Evolutionary conservation across 2,113 vertebrate species (phyloP), one percentile per base, ranked within the genome.

Genomic region (Carassius gibelio): DNA sequence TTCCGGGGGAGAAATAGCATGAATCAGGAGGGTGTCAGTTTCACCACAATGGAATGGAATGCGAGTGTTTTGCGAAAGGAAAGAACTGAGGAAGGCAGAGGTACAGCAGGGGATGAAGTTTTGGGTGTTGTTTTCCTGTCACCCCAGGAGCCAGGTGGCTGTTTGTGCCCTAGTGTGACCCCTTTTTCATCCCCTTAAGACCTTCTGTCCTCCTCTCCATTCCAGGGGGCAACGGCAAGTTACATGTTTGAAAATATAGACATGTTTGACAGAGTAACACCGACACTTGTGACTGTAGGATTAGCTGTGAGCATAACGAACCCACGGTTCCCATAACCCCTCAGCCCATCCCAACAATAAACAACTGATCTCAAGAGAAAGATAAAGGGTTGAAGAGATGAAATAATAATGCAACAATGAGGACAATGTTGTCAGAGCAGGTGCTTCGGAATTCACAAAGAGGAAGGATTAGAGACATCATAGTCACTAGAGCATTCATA

Each of bases 11-110:
- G 19, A 36, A 76, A 83, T 74, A 36, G 71, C 19, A 19, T 74
- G 75, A 74, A 75, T 75, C 82, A 81, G 76, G 86, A 83, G 77
- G 74, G 57, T 85, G 79, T 85, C 68, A 45, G 36, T 64, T 55
- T 59, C 78, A 79, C 50, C 64, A 92, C 90, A 91, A 91, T 88
- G 88, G 87, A 91, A 85, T 81, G 90, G 90, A 91, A 92, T 91
- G 89, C 59, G 64, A 91, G 81, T 90, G 87, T 92, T 92, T 88
- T 86, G 79, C 85, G 80, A 89, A 71, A 88, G 89, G 84, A 90
- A 89, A 82, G 48, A 66, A 85, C 82, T 83, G 83, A 82, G 81
- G 62, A 81, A 84, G 77, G 85, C 71, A 84, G 72, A 48, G 30
- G 84, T 75, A 42, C 42, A 50, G 72, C 42, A 75, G 55, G 55